These are phyloP conservation scores for Pampusana beccarii DNA, from an alignment of 2,113 vertebrate genomes.

Conservation along the genomic window DNA sequence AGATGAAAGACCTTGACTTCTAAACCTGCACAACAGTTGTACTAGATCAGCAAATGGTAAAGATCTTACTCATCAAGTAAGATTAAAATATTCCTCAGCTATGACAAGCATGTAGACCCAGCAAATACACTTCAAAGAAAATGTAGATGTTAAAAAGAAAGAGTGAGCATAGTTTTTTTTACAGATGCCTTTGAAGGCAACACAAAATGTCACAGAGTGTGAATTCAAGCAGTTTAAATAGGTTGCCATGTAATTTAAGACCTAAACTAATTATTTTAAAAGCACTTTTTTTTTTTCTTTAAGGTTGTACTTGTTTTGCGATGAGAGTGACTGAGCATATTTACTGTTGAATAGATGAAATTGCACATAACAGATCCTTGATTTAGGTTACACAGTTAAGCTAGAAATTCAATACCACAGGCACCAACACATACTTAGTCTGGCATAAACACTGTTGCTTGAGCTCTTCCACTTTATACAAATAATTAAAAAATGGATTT, in stretches of 20 bases:
- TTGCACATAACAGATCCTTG: neutral
- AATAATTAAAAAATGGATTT: neutral
- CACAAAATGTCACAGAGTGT: neutral
- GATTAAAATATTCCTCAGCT: neutral
- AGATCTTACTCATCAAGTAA: conserved; percentile 7
- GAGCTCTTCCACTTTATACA: neutral
- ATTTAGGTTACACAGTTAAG: neutral
- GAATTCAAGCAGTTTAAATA: neutral
- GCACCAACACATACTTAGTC: neutral
- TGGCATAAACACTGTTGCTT: neutral
- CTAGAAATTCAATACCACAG: neutral
- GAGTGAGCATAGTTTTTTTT: neutral
- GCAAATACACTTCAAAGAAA: conserved; percentile 28
- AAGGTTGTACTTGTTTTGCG: neutral
- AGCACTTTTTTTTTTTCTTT: accelerated
- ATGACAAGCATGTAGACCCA: neutral
- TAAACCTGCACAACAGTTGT: neutral
- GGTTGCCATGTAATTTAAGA: neutral
- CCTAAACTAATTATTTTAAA: neutral
- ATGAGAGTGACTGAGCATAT: neutral
- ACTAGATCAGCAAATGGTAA: conserved; percentile 33
- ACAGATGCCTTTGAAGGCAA: conserved; percentile 12
- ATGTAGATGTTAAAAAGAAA: neutral
- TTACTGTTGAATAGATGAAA: neutral
- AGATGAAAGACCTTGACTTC: neutral